A percentile compares a stretch with the other conserved stretches of the same genome.
phyloP scores from a whole-genome alignment of 2,113 vertebrate species.

The Chascanopsetta lugubris region DNA sequence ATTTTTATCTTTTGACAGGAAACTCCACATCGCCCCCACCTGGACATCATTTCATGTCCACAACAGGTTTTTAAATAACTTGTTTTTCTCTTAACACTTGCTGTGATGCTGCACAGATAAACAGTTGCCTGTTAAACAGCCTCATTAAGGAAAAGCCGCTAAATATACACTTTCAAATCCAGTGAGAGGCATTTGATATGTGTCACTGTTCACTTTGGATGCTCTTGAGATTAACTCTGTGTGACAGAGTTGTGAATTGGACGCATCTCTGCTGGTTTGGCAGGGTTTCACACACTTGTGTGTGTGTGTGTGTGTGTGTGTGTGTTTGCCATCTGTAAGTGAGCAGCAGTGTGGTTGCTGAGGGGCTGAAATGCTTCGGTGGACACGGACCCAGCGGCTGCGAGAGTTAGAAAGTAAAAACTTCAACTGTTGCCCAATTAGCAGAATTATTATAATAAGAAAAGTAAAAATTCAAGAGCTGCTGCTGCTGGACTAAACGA shows the following conservation, averaged over 20 bases:
- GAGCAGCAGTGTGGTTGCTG: slow-evolving; percentile 15
- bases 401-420: slow-evolving; percentile 22
- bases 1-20: no score
- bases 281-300: slow-evolving; percentile 4
- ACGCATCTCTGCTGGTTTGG: slow-evolving; percentile 36
- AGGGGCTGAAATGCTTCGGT: slow-evolving; percentile 43
- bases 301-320: slow-evolving; percentile 17
- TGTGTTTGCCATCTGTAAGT: slow-evolving; percentile 39
- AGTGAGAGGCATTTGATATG: slow-evolving; percentile 29
- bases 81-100: not conserved
- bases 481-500: not conserved
- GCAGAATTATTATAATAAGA: slow-evolving; percentile 12
- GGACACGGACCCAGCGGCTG: slow-evolving; percentile 15
- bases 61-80: no score
- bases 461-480: slow-evolving; percentile 16
- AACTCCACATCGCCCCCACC: no score
- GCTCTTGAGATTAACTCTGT: slow-evolving; percentile 38
- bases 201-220: slow-evolving; percentile 39
- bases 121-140: slow-evolving; percentile 26
- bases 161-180: slow-evolving; percentile 50
- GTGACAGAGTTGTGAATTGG: slow-evolving; percentile 23
- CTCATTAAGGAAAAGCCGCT: slow-evolving; percentile 60
- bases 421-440: slow-evolving; percentile 29
- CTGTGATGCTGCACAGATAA: slow-evolving; percentile 14
- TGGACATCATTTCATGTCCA: no score